A percentile compares a stretch with the other conserved stretches of the same genome.
Conservation (phyloP, 1,140 invertebrate species). For the Megalonaias nervosa region DNA sequence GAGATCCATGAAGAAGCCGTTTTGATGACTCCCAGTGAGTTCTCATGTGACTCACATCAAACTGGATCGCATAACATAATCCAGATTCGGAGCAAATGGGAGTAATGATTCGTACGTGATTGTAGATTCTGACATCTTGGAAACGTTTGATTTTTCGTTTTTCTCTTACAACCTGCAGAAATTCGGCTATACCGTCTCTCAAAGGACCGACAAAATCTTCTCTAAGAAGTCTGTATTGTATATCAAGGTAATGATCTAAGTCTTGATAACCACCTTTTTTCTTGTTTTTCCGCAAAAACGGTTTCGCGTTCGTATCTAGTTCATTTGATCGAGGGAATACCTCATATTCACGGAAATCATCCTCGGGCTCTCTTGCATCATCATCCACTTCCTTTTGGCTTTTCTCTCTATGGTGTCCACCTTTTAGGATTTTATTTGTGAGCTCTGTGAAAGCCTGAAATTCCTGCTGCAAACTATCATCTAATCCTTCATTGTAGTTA, state of each 20-base stretch:
- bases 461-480: no score
- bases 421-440: no score
- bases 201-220: conserved; percentile 78
- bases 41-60: conserved; percentile 45
- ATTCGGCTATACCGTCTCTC: conserved; percentile 62
- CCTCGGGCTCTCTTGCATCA: conserved; percentile 31
- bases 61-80: conserved; percentile 46
- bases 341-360: conserved; percentile 60
- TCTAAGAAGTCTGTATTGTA: conserved; percentile 82
- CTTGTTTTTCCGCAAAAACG: conserved; percentile 77
- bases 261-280: conserved; percentile 76
- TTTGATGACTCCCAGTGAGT: conserved; percentile 71
- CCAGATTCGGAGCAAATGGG: conserved; percentile 43
- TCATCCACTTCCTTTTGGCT: no score
- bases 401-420: no score
- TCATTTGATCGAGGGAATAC: conserved; percentile 59
- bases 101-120: conserved; percentile 42
- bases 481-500: no score
- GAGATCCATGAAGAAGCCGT: conserved; percentile 80
- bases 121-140: conserved; percentile 29
- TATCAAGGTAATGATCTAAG: conserved; percentile 82
- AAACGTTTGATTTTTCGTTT: not conserved
- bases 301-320: conserved; percentile 40
- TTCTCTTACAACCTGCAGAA: not conserved
- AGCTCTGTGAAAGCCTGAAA: no score